These are phyloP conservation scores for Eurytemora carolleeae DNA, from an alignment of 1,140 invertebrate species.

Conservation along the genomic window DNA sequence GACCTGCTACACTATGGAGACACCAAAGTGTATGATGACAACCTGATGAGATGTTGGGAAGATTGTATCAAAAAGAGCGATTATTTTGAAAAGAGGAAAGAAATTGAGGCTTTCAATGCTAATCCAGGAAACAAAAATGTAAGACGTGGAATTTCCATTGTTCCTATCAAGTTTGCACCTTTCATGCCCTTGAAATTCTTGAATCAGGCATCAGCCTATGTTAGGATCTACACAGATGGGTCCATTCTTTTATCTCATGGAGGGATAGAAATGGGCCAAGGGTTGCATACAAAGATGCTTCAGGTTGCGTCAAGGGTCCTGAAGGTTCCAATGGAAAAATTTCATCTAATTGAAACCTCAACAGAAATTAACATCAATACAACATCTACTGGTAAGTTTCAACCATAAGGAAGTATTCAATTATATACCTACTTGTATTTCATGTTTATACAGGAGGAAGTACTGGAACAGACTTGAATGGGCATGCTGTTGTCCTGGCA, in stretches of 20 bases:
- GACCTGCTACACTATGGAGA: slow-evolving; percentile 31
- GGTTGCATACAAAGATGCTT: slow-evolving; percentile 82
- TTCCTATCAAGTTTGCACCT: slow-evolving; percentile 79
- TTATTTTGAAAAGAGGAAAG: slow-evolving; percentile 36
- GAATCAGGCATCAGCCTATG: slow-evolving; percentile 69
- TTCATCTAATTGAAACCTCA: slow-evolving; percentile 66
- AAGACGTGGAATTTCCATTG: slow-evolving; percentile 61
- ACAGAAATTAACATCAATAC: slow-evolving; percentile 90
- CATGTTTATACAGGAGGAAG: slow-evolving; percentile 89
- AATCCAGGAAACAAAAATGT: not conserved
- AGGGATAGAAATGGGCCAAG: slow-evolving; percentile 93
- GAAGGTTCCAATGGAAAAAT: slow-evolving; percentile 47
- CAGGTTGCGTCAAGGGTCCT: slow-evolving; percentile 43
- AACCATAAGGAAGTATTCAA: too few relatives aligned
- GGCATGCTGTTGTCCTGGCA: slow-evolving; percentile 59
- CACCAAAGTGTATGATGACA: slow-evolving; percentile 65
- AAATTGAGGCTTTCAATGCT: slow-evolving; percentile 45
- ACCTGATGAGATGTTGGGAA: slow-evolving; percentile 54
- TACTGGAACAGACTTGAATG: slow-evolving; percentile 73
- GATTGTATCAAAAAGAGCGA: slow-evolving; percentile 49
- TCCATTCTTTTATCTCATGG: slow-evolving; percentile 71
- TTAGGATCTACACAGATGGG: slow-evolving; percentile 72
- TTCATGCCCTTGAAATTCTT: slow-evolving; percentile 54
- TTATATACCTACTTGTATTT: too few relatives aligned
- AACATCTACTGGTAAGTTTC: too few relatives aligned